Evolutionary conservation across 2,888 invertebrate species (phyloP).

Genomic region (Teleiodes luculella): DNA sequence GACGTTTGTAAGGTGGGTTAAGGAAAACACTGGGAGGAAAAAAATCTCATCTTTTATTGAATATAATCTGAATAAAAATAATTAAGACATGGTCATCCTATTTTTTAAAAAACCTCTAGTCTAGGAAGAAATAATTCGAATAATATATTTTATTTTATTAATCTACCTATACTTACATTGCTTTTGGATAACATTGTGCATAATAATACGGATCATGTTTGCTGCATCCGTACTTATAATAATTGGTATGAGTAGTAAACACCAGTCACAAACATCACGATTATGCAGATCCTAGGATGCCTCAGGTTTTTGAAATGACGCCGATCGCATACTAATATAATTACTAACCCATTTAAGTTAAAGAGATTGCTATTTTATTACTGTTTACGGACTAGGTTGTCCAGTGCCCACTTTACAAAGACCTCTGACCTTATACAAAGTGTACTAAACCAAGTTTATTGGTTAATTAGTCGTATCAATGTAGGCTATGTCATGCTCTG

Average conservation of each 20-base stretch:
- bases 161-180: no score
- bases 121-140: no score
- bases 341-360: constrained; percentile 5
- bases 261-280: constrained; percentile 3
- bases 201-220: neutral
- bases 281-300: constrained; percentile 3
- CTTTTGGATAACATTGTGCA: neutral
- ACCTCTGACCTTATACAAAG: neutral
- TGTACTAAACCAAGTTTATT: neutral
- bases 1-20: no score
- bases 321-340: constrained; percentile 4
- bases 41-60: no score
- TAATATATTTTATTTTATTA: no score
- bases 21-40: no score
- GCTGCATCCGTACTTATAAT: neutral
- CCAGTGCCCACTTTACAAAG: neutral
- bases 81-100: neutral
- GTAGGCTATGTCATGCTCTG: neutral
- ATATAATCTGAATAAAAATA: no score
- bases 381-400: neutral
- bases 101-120: neutral
- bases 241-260: neutral
- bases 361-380: constrained; percentile 7
- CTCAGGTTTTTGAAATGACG: constrained; percentile 6
- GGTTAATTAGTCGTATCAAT: neutral